Base-by-base conservation (phyloP, 2,113 vertebrate genomes). In the Ginglymostoma cirratum region DNA sequence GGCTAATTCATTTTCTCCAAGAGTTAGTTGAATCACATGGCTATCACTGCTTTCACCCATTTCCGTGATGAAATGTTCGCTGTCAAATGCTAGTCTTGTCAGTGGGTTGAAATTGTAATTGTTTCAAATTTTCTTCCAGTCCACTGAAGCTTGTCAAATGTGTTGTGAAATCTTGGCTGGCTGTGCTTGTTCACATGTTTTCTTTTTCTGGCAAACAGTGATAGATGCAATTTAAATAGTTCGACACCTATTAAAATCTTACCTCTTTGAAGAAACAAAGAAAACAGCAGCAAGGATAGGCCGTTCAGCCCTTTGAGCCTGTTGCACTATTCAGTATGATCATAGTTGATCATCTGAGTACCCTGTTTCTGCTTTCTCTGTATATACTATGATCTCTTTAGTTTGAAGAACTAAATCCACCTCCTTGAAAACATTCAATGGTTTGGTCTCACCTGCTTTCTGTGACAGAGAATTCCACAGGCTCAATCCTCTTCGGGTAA, bases 31-130 rank as follows among this genome's bases (percentile, higher is more conserved):
- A 83, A 83, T 10, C 15, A 83, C 8, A 15, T 42, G 27, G 10
- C 52, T 19, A 4, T 90, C 52, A 17, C 27, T 61, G 48, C 24
- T 34, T 30, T 87, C 27, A 10, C 85, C 45, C 1, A 34, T 90
- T 14, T 61, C 24, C 87, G 14, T 90, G 87, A 12, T 90, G 87
- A 90, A 90, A 65, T 90, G 24, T 90, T 34, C 52, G 52, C 34
- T 61, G 87, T 90, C 52, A 61, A 87, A 61, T 12, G 61, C 14
- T 2, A 55, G 52, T 90, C 52, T 90, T 65, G 85, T 90, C 87
- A 61, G 55, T 15, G 19, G 87, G 87, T 92, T n/a, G 87, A 92
- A 92, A 65, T 92, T 92, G 87, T 65, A 65, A 65, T 92, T 65
- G n/a, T 55, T 92, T 65, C 55, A 19, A 17, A 92, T 65, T 92